Conservation (phyloP, 2,888 invertebrate species). For the Sepiola atlantica region DNA sequence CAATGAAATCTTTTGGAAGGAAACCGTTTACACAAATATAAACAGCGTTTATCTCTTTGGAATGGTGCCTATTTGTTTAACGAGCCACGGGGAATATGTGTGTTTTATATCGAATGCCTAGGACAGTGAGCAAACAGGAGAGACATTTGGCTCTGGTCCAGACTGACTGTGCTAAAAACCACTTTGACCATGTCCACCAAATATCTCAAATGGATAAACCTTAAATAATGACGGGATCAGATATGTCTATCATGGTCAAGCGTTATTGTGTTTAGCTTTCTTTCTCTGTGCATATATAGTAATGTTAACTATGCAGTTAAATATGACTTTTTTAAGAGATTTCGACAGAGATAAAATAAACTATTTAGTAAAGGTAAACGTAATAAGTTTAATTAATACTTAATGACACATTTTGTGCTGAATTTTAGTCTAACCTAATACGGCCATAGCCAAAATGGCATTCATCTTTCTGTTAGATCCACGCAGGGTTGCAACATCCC, state of each 20-base stretch:
- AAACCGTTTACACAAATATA: not conserved
- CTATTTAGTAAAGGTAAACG: too few relatives aligned
- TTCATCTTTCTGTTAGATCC: too few relatives aligned
- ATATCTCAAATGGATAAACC: not conserved
- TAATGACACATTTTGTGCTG: too few relatives aligned
- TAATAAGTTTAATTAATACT: too few relatives aligned
- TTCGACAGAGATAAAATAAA: too few relatives aligned
- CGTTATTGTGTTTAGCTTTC: not conserved
- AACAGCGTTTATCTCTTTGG: slow-evolving; percentile 32
- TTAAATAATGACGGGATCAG: not conserved
- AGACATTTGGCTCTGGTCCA: not conserved
- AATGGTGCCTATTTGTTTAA: not conserved
- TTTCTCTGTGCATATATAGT: not conserved
- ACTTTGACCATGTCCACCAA: not conserved
- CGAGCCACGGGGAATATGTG: not conserved
- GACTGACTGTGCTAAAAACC: not conserved
- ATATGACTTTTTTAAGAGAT: too few relatives aligned
- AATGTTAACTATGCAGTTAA: too few relatives aligned
- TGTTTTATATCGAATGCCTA: not conserved
- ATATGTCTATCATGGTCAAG: not conserved
- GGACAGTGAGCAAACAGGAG: not conserved
- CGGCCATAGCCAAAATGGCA: too few relatives aligned
- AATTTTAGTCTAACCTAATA: too few relatives aligned
- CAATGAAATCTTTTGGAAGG: slow-evolving; percentile 7
- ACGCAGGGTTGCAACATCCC: too few relatives aligned